phyloP scores from a whole-genome alignment of 2,797 vertebrate species.

The Todus mexicanus region DNA sequence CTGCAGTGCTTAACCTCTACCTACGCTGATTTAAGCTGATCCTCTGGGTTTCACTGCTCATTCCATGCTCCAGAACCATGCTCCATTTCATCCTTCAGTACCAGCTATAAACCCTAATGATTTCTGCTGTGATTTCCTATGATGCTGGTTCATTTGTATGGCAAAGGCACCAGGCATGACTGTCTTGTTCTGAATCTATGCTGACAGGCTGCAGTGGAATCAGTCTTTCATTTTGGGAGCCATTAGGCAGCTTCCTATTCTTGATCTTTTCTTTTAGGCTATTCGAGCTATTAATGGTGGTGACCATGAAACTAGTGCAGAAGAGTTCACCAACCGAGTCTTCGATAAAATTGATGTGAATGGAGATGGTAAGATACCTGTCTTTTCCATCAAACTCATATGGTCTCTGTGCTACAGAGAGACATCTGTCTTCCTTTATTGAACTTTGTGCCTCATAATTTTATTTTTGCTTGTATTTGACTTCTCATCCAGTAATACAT shows the following conservation, averaged over 20 bases:
- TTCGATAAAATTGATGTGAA: constrained; percentile 89
- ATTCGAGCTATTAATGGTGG: constrained; percentile 88
- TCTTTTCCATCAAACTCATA: not conserved
- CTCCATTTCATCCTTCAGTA: not conserved
- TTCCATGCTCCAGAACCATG: not conserved
- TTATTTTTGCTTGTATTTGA: not conserved
- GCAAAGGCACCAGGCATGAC: not conserved
- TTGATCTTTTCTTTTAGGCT: constrained; percentile 70
- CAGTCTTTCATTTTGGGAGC: not conserved
- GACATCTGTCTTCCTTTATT: not conserved
- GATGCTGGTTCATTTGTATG: not conserved
- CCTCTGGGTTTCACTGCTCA: not conserved
- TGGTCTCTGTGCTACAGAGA: not conserved
- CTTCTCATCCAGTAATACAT: not conserved
- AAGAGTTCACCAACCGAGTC: constrained; percentile 89
- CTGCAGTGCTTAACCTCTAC: not conserved
- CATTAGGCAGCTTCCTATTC: not conserved
- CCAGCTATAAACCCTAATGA: not conserved
- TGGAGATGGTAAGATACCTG: constrained; percentile 83
- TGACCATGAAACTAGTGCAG: constrained; percentile 75
- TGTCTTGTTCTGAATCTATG: not conserved
- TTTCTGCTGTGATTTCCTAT: not conserved
- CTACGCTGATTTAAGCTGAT: not conserved
- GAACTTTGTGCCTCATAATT: not conserved
- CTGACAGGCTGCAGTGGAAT: not conserved